Evolutionary conservation across 2,888 invertebrate genomes (phyloP), one percentile per base, ranked within the genome.

Genomic region (Ceraclea dissimilis): DNA sequence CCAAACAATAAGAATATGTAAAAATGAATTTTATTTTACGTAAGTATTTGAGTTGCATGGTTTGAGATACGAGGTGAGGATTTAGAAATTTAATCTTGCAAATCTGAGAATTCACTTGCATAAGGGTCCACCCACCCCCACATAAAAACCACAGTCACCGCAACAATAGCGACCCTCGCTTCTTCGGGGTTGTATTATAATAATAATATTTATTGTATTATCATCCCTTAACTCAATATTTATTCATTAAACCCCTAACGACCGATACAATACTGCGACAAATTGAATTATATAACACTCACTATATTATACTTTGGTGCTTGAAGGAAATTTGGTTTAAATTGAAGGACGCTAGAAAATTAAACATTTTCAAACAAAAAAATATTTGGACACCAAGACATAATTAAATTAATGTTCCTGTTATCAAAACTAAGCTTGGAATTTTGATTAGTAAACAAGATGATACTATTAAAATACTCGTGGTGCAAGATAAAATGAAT

Each of bases 221-320:
- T 39, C 39, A 39, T 39, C 48, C 20, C 54, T 21, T 44, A 51
- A 58, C 57, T 44, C 50, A 56, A 55, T 61, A 59, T 55, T 60
- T 61, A 61, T 60, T 61, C 57, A 59, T 61, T 57, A 57, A 55
- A 18, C 13, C 51, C 43, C 19, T 52, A 51, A 54, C 54, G 50
- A 46, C 53, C 57, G 49, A 52, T 53, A 59, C 51, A 51, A 49
- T 47, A 49, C 47, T 22, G 54, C 56, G 58, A 60, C 58, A 60
- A 60, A 60, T 60, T 60, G 58, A 60, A 60, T 60, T 58, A 58
- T 39, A 54, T 53, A 13, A 19, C 54, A 33, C 54, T 21, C 52
- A 31, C 17, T 18, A n/a, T n/a, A n/a, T n/a, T n/a, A n/a, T n/a
- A n/a, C n/a, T n/a, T n/a, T n/a, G n/a, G n/a, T n/a, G n/a, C n/a